These are phyloP conservation scores for Andrena dorsata DNA, from an alignment of 2,888 invertebrate species.

Conservation along the genomic window DNA sequence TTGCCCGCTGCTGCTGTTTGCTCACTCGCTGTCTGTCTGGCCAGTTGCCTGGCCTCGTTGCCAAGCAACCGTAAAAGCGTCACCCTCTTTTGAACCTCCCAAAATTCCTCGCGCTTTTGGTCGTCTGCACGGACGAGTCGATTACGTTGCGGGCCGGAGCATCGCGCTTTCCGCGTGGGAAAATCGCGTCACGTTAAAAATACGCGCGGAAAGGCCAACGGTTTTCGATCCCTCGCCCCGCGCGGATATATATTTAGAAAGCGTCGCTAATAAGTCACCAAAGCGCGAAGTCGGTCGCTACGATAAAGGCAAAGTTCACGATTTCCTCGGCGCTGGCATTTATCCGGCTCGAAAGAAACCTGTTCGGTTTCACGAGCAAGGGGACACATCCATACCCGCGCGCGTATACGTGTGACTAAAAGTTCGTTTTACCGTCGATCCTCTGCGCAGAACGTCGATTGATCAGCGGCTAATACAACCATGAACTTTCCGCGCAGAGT, in stretches of 20 bases:
- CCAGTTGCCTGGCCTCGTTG: constrained; percentile 79
- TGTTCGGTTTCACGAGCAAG: background rate
- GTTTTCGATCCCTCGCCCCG: constrained; percentile 29
- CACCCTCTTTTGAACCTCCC: constrained; percentile 58
- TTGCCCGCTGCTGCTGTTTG: constrained; percentile 44
- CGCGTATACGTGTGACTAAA: background rate
- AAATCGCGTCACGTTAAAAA: constrained; percentile 37
- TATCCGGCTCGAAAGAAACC: constrained; percentile 27
- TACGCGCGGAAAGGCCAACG: constrained; percentile 30
- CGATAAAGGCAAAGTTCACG: constrained; percentile 26
- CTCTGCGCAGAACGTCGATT: background rate
- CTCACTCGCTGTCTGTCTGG: constrained; percentile 60
- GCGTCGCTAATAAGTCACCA: constrained; percentile 39
- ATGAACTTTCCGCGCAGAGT: constrained; percentile 51
- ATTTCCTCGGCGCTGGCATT: constrained; percentile 22
- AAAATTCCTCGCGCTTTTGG: constrained; percentile 54
- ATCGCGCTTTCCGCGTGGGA: constrained; percentile 45
- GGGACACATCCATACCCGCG: background rate
- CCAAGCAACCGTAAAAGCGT: constrained; percentile 77
- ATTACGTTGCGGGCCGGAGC: background rate
- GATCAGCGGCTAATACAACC: constrained; percentile 38
- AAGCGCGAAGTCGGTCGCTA: constrained; percentile 24
- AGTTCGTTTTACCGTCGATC: background rate
- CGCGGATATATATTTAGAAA: constrained; percentile 45
- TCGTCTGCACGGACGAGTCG: constrained; percentile 4